Conservation (phyloP, 2,888 invertebrate genomes). For the Mechanitis mazaeus region DNA sequence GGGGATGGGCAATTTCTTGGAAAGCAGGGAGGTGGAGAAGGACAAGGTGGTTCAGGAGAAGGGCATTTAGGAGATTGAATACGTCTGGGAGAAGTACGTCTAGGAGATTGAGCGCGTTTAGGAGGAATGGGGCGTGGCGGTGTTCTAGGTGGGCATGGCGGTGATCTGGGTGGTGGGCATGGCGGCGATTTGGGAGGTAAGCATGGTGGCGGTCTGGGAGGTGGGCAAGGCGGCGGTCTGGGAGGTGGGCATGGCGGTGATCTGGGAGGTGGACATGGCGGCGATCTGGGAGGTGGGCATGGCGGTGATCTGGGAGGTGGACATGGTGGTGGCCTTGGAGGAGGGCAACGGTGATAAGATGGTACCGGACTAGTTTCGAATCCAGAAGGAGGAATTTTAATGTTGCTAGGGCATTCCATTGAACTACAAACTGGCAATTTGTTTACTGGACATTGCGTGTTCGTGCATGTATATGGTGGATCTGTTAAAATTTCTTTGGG, state of each 20-base stretch:
- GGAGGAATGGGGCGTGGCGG: too few species aligned
- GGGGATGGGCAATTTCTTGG: conserved; percentile 2
- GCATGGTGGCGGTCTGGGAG: too few species aligned
- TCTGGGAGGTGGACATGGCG: too few species aligned
- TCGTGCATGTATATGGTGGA: conserved; percentile 34
- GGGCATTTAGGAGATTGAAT: not conserved
- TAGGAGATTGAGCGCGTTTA: too few species aligned
- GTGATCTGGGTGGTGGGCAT: too few species aligned
- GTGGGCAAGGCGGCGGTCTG: too few species aligned
- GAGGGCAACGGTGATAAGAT: not conserved
- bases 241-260: too few species aligned
- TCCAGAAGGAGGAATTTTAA: conserved; percentile 15
- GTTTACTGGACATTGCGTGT: conserved; percentile 36
- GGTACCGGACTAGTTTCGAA: not conserved
- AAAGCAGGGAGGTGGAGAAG: not conserved
- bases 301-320: conserved; percentile 1
- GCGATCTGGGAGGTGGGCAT: too few species aligned
- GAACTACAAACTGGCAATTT: conserved; percentile 26
- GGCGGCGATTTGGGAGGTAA: too few species aligned
- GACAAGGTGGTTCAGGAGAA: not conserved
- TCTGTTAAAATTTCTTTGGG: conserved; percentile 31
- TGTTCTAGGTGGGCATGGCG: too few species aligned
- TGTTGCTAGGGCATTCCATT: conserved; percentile 29
- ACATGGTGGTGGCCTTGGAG: not conserved
- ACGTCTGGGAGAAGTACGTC: not conserved